Evolutionary conservation across 2,797 vertebrate species (phyloP).

Genomic region (Enteromius radiatus): DNA sequence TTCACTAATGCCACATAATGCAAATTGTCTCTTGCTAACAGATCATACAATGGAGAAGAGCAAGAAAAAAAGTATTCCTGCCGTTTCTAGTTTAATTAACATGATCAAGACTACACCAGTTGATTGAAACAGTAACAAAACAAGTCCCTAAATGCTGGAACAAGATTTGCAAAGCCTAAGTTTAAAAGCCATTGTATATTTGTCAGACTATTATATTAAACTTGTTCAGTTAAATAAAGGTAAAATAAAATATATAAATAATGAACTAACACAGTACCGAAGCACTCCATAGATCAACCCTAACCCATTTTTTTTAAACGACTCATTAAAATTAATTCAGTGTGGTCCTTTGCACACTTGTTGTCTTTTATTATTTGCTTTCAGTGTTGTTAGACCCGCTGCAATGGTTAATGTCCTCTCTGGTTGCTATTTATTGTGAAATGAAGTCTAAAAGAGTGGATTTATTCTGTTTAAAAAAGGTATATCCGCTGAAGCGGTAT

Average conservation of each 20-base stretch:
- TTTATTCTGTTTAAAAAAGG: slow-evolving; percentile 49
- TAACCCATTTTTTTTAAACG: not conserved
- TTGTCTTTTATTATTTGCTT: slow-evolving; percentile 4
- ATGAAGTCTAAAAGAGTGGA: slow-evolving; percentile 38
- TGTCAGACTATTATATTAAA: not conserved
- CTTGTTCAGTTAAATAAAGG: not conserved
- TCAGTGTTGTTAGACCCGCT: not conserved
- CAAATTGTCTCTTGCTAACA: slow-evolving; percentile 80
- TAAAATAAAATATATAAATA: slow-evolving; percentile 10
- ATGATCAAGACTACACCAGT: slow-evolving; percentile 25
- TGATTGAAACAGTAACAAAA: slow-evolving; percentile 34
- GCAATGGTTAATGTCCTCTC: not conserved
- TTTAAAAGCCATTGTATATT: not conserved
- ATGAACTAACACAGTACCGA: slow-evolving; percentile 7
- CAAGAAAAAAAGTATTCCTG: slow-evolving; percentile 52
- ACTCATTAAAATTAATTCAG: not conserved
- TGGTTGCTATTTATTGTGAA: slow-evolving; percentile 28
- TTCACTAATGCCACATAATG: slow-evolving; percentile 80
- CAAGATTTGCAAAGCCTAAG: not conserved
- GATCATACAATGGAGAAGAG: slow-evolving; percentile 75
- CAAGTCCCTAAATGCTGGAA: not conserved
- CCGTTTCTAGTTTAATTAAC: slow-evolving; percentile 42
- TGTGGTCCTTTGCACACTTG: not conserved
- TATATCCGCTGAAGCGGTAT: slow-evolving; percentile 53
- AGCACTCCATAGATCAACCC: not conserved